Percentiles rank a stretch among this genome's conserved stretches.
Conservation (phyloP, 1,140 invertebrate species). For the silkworm (Bombyx mori) region ASM3026992v2 NC_085111.1:12946001-12946500, state of each 20-base stretch:
- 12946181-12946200: slow-evolving; percentile 16
- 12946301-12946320: slow-evolving; percentile 14
- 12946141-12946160: slow-evolving; percentile 5
- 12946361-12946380: slow-evolving; percentile 46
- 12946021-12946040: slow-evolving; percentile 25
- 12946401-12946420: neutral
- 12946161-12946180: slow-evolving; percentile 14
- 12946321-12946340: slow-evolving; percentile 23
- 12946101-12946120: slow-evolving; percentile 13
- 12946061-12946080: slow-evolving; percentile 17
- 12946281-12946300: slow-evolving; percentile 6
- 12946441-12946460: slow-evolving; percentile 4
- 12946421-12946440: slow-evolving; percentile 10
- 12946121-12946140: slow-evolving; percentile 18
- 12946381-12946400: slow-evolving; percentile 16
- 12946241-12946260: slow-evolving; percentile 9
- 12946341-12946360: slow-evolving; percentile 54
- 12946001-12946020: slow-evolving; percentile 26
- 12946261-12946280: slow-evolving; percentile 7
- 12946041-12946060: slow-evolving; percentile 15
- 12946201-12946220: slow-evolving; percentile 13
- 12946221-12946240: slow-evolving; percentile 16
- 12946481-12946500: slow-evolving; percentile 30
- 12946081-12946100: slow-evolving; percentile 23
- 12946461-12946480: slow-evolving; percentile 8